Evolutionary conservation across 1,140 invertebrate species (phyloP).

Genomic region (Helicorthomorpha holstii): DNA sequence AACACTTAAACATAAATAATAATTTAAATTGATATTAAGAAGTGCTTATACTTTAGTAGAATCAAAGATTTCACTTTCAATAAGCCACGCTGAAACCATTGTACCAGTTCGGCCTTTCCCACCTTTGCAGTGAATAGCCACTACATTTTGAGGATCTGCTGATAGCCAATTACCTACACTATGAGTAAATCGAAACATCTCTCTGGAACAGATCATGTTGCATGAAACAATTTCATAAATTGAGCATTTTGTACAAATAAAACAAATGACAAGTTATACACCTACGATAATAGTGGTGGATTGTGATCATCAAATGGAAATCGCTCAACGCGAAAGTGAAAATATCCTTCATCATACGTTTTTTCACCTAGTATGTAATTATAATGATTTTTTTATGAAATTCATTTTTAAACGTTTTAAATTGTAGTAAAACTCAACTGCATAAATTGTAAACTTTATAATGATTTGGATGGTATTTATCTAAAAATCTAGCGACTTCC

Average conservation of each 20-base stretch:
- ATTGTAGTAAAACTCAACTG: slow-evolving; percentile 23
- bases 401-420: slow-evolving; percentile 7
- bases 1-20: slow-evolving; percentile 7
- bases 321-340: slow-evolving; percentile 35
- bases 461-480: slow-evolving; percentile 34
- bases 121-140: slow-evolving; percentile 46
- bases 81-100: slow-evolving; percentile 37
- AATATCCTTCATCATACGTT: slow-evolving; percentile 35
- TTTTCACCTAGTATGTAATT: slow-evolving; percentile 29
- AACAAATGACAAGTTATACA: no score
- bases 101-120: slow-evolving; percentile 41
- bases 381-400: background rate
- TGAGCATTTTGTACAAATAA: no score
- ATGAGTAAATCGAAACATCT: slow-evolving; percentile 31
- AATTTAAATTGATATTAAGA: no score
- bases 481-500: slow-evolving; percentile 39
- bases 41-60: slow-evolving; percentile 28
- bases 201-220: slow-evolving; percentile 22
- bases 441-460: slow-evolving; percentile 45
- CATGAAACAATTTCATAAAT: no score
- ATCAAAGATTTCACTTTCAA: slow-evolving; percentile 32
- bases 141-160: slow-evolving; percentile 33
- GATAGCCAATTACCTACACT: slow-evolving; percentile 33
- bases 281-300: slow-evolving; percentile 35
- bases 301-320: slow-evolving; percentile 43